Conservation (phyloP, 2,888 invertebrate species). For the Eudasyphora cyanicolor region DNA sequence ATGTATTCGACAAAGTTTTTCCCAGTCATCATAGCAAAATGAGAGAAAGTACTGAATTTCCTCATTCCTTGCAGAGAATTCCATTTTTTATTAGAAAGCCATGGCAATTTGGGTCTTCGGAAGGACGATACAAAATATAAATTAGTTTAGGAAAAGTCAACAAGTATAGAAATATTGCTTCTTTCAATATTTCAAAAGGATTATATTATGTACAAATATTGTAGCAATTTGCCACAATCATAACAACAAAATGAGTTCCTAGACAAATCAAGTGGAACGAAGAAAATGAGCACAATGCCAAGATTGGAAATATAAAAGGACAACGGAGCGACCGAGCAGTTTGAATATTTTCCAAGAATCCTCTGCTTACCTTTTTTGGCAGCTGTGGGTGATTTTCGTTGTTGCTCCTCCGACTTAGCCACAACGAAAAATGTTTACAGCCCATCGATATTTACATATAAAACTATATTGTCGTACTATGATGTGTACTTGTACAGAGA, state of each 20-base stretch:
- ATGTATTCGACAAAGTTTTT: too few species aligned
- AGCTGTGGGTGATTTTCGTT: not conserved
- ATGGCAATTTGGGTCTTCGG: not conserved
- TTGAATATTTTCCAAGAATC: not conserved
- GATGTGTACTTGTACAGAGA: not conserved
- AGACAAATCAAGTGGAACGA: constrained; percentile 26
- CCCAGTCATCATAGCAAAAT: not conserved
- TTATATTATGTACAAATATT: constrained; percentile 11
- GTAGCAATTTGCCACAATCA: constrained; percentile 46
- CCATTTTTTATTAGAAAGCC: too few species aligned
- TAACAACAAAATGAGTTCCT: constrained; percentile 42
- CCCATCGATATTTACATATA: constrained; percentile 38
- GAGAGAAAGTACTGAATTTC: not conserved
- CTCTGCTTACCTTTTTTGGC: not conserved
- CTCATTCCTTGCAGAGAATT: not conserved
- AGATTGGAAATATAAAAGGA: not conserved
- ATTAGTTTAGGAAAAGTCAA: constrained; percentile 38
- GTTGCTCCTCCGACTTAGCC: constrained; percentile 1
- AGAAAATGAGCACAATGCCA: too few species aligned
- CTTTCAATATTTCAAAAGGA: not conserved
- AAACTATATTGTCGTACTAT: constrained; percentile 9
- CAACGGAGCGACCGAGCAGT: not conserved
- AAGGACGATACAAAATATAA: not conserved
- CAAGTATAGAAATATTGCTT: constrained; percentile 48
- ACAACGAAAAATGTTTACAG: constrained; percentile 30